Evolutionary conservation across 1,140 invertebrate genomes (phyloP), one percentile per base, ranked within the genome.

Genomic region (Sesamia nonagrioides): DNA sequence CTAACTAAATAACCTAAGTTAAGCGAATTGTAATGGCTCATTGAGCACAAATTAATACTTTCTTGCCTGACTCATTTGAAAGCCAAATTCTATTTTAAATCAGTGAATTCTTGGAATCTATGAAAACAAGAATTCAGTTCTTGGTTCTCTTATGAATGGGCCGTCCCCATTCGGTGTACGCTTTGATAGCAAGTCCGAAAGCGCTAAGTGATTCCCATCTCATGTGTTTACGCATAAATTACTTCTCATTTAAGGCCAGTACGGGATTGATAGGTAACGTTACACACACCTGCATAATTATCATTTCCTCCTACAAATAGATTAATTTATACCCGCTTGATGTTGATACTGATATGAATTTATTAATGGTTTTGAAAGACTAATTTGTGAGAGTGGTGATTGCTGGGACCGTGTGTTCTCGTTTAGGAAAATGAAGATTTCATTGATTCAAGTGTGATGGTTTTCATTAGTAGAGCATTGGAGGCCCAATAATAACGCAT

Each of bases 201-300:
- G 76, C 68, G 88, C 89, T 92, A 91, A 91, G 84, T 85, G 84
- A 73, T 79, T 84, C 86, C 84, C 84, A 83, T 86, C 74, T 72
- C 71, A 69, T 50, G 40, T 89, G 85, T 92, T 91, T 91, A 83
- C 84, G 79, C 63, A 82, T 82, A 82, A 89, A 89, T 92, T 92
- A 91, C 85, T 77, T 73, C 86, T 89, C 82, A 88, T 89, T 91
- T 85, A 78, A 88, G 78, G 79, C 35, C 68, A 71, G 75, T 73
- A 83, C 84, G 71, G 82, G 88, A 90, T 91, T 89, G 88, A 90
- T 90, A 87, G 82, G 79, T 79, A 48, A 79, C 74, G 40, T 76
- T 40, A 42, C 6, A 63, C 73, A 61, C 50, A 76, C 66, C 52
- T 17, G 56, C 45, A 18, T 52, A 71, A 74, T 71, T 79, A 77